phyloP scores from a whole-genome alignment of 2,888 invertebrate species.

The Perizoma affinitatum region DNA sequence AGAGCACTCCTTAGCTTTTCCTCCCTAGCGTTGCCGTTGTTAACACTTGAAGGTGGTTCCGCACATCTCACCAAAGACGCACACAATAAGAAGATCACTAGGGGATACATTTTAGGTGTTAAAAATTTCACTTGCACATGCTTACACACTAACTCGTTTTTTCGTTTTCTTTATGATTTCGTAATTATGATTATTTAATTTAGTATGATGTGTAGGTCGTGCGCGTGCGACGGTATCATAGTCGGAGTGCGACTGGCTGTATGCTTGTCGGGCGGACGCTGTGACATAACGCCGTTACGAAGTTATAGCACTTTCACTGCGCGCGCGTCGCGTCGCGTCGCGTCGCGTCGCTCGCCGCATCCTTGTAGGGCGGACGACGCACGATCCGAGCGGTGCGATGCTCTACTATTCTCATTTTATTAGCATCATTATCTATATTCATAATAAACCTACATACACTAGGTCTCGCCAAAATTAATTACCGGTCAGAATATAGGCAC shows the following conservation, averaged over 20 bases:
- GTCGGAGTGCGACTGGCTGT: conserved; percentile 67
- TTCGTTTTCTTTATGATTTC: conserved; percentile 15
- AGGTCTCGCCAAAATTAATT: not conserved
- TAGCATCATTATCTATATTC: conserved; percentile 24
- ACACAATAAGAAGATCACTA: conserved; percentile 69
- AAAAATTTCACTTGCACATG: conserved; percentile 60
- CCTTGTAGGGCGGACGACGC: conserved; percentile 55
- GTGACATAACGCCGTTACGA: conserved; percentile 79
- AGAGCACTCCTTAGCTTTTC: conserved; percentile 73
- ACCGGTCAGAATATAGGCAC: too few relatives aligned
- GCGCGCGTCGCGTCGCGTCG: conserved; percentile 46
- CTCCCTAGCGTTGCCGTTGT: conserved; percentile 67
- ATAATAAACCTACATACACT: conserved; percentile 4
- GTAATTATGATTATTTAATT: conserved; percentile 35
- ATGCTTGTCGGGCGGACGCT: conserved; percentile 45
- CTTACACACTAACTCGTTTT: conserved; percentile 41
- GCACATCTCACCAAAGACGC: conserved; percentile 59
- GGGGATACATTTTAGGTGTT: conserved; percentile 61
- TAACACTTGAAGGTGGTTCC: conserved; percentile 55
- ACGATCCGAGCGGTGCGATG: conserved; percentile 19
- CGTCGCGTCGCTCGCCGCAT: conserved; percentile 44
- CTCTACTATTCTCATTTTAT: conserved; percentile 35
- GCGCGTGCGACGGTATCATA: conserved; percentile 76
- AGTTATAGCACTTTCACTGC: conserved; percentile 76
- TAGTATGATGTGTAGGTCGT: conserved; percentile 44